These are phyloP conservation scores for Willisornis vidua DNA, from an alignment of 2,113 vertebrate species.

Conservation along the genomic window DNA sequence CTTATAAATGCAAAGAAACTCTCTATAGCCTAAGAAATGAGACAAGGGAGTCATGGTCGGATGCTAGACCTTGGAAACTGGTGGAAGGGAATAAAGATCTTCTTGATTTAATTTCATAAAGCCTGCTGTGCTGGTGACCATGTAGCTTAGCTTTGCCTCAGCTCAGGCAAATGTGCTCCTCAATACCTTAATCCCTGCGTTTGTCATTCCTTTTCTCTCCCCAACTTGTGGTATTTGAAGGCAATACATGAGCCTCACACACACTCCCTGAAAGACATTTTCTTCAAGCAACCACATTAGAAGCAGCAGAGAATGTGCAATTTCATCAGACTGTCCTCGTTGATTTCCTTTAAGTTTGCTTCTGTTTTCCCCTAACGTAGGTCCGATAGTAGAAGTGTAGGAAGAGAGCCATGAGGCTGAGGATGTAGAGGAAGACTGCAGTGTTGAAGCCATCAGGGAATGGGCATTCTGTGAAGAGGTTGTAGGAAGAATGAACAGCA, in stretches of 20 bases:
- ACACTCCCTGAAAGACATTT: not conserved
- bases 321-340: not conserved
- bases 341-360: not conserved
- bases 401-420: constrained; percentile 75
- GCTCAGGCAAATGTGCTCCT: not conserved
- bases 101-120: not conserved
- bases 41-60: not conserved
- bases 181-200: not conserved
- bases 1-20: not conserved
- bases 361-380: constrained; percentile 48
- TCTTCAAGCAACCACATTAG: not conserved
- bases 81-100: not conserved
- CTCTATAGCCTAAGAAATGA: not conserved
- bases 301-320: not conserved
- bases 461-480: constrained; percentile 69
- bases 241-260: not conserved
- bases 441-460: constrained; percentile 71
- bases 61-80: not conserved
- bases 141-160: not conserved
- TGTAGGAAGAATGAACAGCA: constrained; percentile 71
- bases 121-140: not conserved
- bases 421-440: constrained; percentile 56
- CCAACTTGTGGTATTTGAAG: not conserved
- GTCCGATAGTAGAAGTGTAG: constrained; percentile 71
- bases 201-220: not conserved